Conservation (phyloP, 2,113 vertebrate genomes). For the Coptodon rendalli region DNA sequence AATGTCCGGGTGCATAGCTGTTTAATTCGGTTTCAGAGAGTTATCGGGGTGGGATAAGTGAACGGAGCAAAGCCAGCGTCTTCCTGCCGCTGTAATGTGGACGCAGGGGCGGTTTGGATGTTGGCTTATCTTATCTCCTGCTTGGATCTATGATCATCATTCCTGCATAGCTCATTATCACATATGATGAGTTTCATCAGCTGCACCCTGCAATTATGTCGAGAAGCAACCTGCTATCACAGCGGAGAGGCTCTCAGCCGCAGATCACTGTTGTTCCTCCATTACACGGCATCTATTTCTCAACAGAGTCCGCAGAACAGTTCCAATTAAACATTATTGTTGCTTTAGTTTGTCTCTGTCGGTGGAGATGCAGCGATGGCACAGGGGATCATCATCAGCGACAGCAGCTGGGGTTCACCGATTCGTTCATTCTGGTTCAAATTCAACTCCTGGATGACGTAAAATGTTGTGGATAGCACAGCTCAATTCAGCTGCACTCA, state of each 20-base stretch:
- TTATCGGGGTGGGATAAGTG: background rate
- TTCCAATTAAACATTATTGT: background rate
- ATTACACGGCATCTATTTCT: background rate
- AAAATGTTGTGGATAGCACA: background rate
- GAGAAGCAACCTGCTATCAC: slow-evolving; percentile 40
- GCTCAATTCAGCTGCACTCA: background rate
- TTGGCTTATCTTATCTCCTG: slow-evolving; percentile 33
- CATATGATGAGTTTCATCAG: slow-evolving; percentile 42
- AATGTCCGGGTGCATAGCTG: background rate
- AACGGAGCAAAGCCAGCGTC: slow-evolving; percentile 3
- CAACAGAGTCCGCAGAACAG: background rate
- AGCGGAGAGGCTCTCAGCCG: slow-evolving; percentile 4
- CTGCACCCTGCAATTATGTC: slow-evolving; percentile 36
- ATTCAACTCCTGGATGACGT: background rate
- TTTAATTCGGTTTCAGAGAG: slow-evolving; percentile 43
- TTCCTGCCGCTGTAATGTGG: slow-evolving; percentile 12
- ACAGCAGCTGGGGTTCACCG: background rate
- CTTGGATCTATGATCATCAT: slow-evolving; percentile 44
- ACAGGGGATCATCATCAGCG: slow-evolving; percentile 9
- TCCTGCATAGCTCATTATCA: slow-evolving; percentile 34
- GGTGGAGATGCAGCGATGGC: background rate
- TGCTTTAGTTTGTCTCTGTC: background rate
- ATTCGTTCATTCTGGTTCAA: background rate
- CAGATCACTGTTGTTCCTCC: background rate
- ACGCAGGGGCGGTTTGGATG: slow-evolving; percentile 6